phyloP scores from a whole-genome alignment of 2,113 vertebrate genomes.

The Phainopepla nitens region DNA sequence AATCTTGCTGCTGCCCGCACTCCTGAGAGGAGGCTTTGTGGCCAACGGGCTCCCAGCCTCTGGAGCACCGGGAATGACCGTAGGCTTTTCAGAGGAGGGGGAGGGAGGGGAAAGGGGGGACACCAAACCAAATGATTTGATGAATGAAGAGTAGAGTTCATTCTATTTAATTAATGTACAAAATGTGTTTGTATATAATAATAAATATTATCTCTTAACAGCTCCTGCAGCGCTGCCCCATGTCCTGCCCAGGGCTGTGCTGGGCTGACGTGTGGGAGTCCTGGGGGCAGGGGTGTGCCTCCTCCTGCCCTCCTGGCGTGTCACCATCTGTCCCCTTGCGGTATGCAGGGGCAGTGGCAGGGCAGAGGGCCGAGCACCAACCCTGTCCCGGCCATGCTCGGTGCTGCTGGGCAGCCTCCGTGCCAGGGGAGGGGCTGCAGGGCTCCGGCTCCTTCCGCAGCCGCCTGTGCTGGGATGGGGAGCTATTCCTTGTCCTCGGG shows the following conservation, averaged over 20 bases:
- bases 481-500: not conserved
- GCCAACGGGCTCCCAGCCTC: not conserved
- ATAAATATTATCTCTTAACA: constrained; percentile 74
- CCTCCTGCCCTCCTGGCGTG: not conserved
- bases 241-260: not conserved
- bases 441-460: not conserved
- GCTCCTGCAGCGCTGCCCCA: not conserved
- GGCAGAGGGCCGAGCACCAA: not conserved
- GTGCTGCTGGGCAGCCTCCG: not conserved
- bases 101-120: not conserved
- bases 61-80: rapidly evolving
- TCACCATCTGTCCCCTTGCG: not conserved
- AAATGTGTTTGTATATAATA: constrained; percentile 80
- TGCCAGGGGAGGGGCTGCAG: not conserved
- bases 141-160: constrained; percentile 62
- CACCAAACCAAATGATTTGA: constrained; percentile 32
- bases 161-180: constrained; percentile 79
- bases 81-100: not conserved
- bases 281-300: not conserved
- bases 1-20: not conserved
- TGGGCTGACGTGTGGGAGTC: not conserved
- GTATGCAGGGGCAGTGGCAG: not conserved
- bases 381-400: rapidly evolving
- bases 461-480: rapidly evolving
- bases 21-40: not conserved